Evolutionary conservation across 2,888 invertebrate genomes (phyloP).

Genomic region (Drosophila seclusa): DNA sequence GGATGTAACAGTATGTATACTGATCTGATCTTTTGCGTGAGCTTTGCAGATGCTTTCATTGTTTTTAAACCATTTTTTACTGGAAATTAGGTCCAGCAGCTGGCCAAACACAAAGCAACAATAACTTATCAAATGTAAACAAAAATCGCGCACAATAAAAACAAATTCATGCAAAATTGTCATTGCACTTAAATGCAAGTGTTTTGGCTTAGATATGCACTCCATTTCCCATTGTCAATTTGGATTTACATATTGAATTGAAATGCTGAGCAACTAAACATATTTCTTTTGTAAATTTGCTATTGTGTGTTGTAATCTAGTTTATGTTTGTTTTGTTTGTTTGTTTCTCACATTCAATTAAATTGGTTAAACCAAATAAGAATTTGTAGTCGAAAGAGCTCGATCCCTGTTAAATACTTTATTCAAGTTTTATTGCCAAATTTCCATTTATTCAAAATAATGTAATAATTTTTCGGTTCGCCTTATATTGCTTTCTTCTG

Average conservation of each 20-base stretch:
- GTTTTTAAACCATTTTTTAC: conserved; percentile 15
- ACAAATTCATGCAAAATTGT: conserved; percentile 20
- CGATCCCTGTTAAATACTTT: not conserved
- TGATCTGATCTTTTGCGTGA: not conserved
- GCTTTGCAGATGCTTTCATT: not conserved
- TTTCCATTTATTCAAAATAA: not conserved
- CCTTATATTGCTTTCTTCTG: not conserved
- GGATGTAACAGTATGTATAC: not conserved
- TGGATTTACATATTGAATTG: conserved; percentile 27
- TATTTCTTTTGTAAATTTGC: not conserved
- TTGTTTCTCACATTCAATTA: not conserved
- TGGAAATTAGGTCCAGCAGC: conserved; percentile 39
- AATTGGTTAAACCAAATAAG: not conserved
- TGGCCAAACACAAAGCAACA: conserved; percentile 53
- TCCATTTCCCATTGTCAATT: conserved; percentile 5
- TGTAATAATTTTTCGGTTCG: not conserved
- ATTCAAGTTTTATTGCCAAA: not conserved
- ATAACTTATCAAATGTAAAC: not conserved
- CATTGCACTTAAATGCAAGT: conserved; percentile 29
- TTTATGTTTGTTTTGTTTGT: not conserved
- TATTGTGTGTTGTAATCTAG: not conserved
- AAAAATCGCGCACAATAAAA: conserved; percentile 27
- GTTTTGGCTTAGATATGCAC: conserved; percentile 15
- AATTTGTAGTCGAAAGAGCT: not conserved
- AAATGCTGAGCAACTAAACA: not conserved